Evolutionary conservation across 2,888 invertebrate genomes (phyloP), one percentile per base, ranked within the genome.

Genomic region (Notocelia uddmanniana): DNA sequence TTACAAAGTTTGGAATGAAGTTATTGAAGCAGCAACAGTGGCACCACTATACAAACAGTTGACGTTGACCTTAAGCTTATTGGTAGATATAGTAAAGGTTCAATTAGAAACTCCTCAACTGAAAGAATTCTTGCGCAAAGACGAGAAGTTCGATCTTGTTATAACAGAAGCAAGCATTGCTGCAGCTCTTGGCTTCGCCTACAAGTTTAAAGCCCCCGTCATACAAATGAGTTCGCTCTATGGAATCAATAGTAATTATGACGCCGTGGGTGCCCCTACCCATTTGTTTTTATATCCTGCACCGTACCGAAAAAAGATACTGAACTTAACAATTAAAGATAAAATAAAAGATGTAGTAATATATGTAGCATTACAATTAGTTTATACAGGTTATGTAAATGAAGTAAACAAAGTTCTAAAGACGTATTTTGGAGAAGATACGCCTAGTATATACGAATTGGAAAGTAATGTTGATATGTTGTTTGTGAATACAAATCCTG

Each of bases 401-500:
- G 26, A 10, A 50, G 55, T 31, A 76, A 76, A 60, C 10, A 73
- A 0, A 15, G 21, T 3, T 37, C 18, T 81, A 3, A 78, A 76
- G 64, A 75, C 72, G 58, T n/a, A 78, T 13, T 80, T 83, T 57
- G 83, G 81, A 15, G 55, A 75, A 2, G 74, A 81, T 64, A 69
- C 75, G 2, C 82, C 82, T 0, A 26, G 63, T 5, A 8, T 82
- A 0, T 13, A 63, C 2, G 81, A 82, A 31, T 60, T 86, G 13
- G 68, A 66, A 2, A 75, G 82, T 34, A 82, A 83, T 54, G 76
- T 89, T 0, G 84, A 88, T 60, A 76, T 93, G 82, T 70, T 90
- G 21, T 86, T 94, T 59, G 52, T 90, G 0, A 94, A 93, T 76
- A 79, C 82, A 2, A 83, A 92, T 77, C 86, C 88, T 0, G 70